Evolutionary conservation across 2,113 vertebrate species (phyloP).

Genomic region (Archilochus colubris): DNA sequence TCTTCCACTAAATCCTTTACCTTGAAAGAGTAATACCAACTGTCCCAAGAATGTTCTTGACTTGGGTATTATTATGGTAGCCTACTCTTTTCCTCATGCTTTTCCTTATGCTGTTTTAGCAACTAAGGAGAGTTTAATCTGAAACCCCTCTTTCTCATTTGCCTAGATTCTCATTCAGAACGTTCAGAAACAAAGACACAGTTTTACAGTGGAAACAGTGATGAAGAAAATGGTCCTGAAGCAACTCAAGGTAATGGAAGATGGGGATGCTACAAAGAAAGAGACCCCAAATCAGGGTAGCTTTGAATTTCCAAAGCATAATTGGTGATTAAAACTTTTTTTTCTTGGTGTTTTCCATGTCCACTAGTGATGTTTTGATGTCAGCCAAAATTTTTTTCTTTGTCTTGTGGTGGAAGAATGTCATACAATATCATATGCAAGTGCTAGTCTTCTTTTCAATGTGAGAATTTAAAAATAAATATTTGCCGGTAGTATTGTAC

Average conservation of each 20-base stretch:
- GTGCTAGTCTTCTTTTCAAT: neutral
- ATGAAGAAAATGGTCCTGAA: neutral
- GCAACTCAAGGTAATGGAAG: conserved; percentile 12
- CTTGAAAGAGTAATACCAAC: neutral
- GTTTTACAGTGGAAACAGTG: neutral
- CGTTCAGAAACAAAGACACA: neutral
- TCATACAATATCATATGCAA: neutral
- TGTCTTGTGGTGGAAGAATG: neutral
- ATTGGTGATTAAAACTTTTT: neutral
- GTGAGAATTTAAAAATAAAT: neutral
- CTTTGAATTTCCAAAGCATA: neutral
- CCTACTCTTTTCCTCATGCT: neutral
- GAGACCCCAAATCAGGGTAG: neutral
- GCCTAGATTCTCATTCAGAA: neutral
- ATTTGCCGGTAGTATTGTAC: neutral
- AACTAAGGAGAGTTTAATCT: neutral
- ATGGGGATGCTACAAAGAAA: neutral
- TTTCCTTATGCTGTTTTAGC: neutral
- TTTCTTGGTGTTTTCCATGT: neutral
- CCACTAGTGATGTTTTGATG: neutral
- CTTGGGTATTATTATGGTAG: neutral
- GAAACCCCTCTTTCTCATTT: neutral
- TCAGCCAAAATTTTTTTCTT: neutral
- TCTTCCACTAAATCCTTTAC: neutral
- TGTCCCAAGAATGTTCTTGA: neutral